Base-by-base conservation (phyloP, 1,140 invertebrate genomes). In the Eriocheir sinensis region DNA sequence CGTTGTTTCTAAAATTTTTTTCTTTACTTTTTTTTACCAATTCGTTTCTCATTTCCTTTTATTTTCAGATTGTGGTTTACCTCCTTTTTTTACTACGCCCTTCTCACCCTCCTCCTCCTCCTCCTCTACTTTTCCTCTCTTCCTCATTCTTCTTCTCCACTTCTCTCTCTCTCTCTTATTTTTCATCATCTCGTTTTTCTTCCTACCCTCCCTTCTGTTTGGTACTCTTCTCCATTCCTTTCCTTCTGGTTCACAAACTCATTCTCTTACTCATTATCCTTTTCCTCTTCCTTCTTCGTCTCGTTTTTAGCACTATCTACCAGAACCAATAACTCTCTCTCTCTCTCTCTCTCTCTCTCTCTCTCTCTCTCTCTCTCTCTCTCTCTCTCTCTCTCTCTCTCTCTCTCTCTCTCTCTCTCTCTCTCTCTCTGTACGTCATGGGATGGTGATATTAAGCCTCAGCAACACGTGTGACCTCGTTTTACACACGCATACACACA, bases 371-470 rank as follows among this genome's bases (percentile, higher is more conserved):
- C 12, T 6, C n/a, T 3, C 6, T 36, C 34, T 36, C 34, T 86
- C 34, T 36, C n/a, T 41, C 40, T 41, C 83, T 40, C 34, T 36
- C 34, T 36, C n/a, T n/a, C n/a, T n/a, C n/a, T 86, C 34, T 86
- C 40, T 86, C 83, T 86, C 83, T 86, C 83, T 41, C 83, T 86
- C 40, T 86, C 83, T 21, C 83, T 38, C 83, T 86, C 40, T 86
- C 34, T 86, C 40, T 86, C 40, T 86, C 12, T 86, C 81, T n/a
- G 30, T 21, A n/a, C 12, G 60, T n/a, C 27, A 1, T 72, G 60
- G 60, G 60, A n/a, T n/a, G 60, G 53, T 60, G 53, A 60, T 72
- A n/a, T 72, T 72, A 21, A 72, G 60, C 60, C 8, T 4, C 60
- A 21, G 60, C 0, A 72, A 72, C 60, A 72, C 60, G 60, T 72